Conservation (phyloP, 2,113 vertebrate species). For the Nycticorax nycticorax region DNA sequence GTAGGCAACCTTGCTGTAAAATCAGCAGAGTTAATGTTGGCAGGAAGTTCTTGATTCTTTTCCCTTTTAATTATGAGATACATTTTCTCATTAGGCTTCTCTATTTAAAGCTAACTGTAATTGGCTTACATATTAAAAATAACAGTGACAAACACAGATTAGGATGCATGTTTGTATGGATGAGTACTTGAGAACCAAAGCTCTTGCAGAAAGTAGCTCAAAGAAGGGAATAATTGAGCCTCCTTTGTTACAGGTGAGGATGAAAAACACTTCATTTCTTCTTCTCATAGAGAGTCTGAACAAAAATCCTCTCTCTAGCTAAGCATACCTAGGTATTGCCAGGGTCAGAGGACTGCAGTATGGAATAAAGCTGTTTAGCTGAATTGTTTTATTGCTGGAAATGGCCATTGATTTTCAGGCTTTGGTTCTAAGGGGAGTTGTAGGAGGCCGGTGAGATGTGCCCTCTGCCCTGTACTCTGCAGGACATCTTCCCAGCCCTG, state of each 20-base stretch:
- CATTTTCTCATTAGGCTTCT: slow-evolving; percentile 71
- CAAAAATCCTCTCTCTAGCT: not conserved
- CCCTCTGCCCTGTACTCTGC: not conserved
- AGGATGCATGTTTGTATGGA: slow-evolving; percentile 6
- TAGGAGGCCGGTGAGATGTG: rapidly evolving
- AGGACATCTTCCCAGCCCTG: too few relatives aligned
- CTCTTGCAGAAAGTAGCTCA: not conserved
- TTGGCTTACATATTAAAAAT: slow-evolving; percentile 66
- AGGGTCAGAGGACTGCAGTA: not conserved
- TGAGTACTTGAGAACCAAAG: slow-evolving; percentile 20
- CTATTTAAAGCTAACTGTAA: slow-evolving; percentile 69
- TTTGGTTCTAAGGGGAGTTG: not conserved
- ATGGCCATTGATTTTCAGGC: rapidly evolving
- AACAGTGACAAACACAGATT: slow-evolving; percentile 45
- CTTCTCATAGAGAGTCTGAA: not conserved
- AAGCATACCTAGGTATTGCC: not conserved
- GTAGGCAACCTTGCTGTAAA: slow-evolving; percentile 2
- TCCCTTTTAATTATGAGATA: slow-evolving; percentile 63
- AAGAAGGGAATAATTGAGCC: not conserved
- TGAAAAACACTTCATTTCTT: not conserved
- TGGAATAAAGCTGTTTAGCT: not conserved
- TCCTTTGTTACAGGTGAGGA: not conserved
- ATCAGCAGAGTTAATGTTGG: slow-evolving; percentile 52
- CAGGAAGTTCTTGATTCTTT: slow-evolving; percentile 65
- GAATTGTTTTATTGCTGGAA: not conserved